A percentile compares a stretch with the other conserved stretches of the same genome.
These are phyloP conservation scores for Caradrina kadenii DNA, from an alignment of 2,888 invertebrate genomes.

Conservation along the genomic window DNA sequence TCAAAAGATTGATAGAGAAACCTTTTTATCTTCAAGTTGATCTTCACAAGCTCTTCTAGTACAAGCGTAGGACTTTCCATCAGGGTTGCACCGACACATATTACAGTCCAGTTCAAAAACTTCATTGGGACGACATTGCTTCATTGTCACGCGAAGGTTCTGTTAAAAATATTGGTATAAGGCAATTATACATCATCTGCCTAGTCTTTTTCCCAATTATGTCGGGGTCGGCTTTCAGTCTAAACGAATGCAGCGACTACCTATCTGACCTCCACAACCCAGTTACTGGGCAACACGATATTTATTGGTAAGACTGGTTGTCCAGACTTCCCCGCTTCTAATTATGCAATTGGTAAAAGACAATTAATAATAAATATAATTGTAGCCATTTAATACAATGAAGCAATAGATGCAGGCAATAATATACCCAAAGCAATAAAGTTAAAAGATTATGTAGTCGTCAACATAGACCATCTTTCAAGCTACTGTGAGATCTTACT, in stretches of 20 bases:
- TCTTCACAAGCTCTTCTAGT: slow-evolving; percentile 86
- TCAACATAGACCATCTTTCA: slow-evolving; percentile 12
- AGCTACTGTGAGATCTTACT: slow-evolving; percentile 64
- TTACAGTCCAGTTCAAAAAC: slow-evolving; percentile 90
- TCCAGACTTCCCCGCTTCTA: no score
- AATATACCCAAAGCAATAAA: neutral
- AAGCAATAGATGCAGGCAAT: slow-evolving; percentile 1
- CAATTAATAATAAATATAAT: neutral
- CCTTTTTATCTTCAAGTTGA: slow-evolving; percentile 71
- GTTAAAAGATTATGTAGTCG: neutral
- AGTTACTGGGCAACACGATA: no score
- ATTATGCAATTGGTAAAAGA: neutral
- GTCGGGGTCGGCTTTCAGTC: no score
- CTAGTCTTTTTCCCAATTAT: no score
- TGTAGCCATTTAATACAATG: slow-evolving; percentile 2
- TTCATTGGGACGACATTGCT: slow-evolving; percentile 87
- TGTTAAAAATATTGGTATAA: slow-evolving; percentile 53
- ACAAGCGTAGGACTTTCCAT: slow-evolving; percentile 89
- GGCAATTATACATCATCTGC: no score
- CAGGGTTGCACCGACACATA: slow-evolving; percentile 90
- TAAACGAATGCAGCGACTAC: no score
- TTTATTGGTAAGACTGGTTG: no score
- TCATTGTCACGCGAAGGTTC: slow-evolving; percentile 75
- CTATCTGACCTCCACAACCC: no score
- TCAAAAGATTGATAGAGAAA: slow-evolving; percentile 42